Percentiles rank a stretch among this genome's conserved stretches.
phyloP scores from a whole-genome alignment of 1,140 invertebrate species.

The Chelonus insularis region DNA sequence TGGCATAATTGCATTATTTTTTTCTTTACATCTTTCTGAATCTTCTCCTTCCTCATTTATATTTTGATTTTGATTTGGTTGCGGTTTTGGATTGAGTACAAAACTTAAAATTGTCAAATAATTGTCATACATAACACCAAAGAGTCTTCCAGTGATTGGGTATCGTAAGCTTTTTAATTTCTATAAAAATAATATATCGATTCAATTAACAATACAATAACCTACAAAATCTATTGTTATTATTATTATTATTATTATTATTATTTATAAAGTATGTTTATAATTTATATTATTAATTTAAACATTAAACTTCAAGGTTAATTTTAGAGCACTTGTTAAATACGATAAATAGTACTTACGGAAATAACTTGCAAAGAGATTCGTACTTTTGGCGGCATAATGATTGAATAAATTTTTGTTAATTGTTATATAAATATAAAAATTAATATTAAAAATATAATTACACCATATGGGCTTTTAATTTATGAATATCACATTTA shows the following conservation, averaged over 20 bases:
- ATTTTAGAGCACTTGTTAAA: too few relatives aligned
- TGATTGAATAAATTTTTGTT: conserved; percentile 1
- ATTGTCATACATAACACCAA: conserved; percentile 73
- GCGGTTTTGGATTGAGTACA: conserved; percentile 49
- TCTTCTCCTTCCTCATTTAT: not conserved
- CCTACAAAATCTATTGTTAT: too few relatives aligned
- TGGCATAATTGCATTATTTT: conserved; percentile 59
- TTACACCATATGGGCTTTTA: too few relatives aligned
- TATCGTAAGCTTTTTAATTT: conserved; percentile 62
- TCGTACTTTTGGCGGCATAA: conserved; percentile 44
- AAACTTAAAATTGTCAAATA: conserved; percentile 70
- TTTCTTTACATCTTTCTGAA: conserved; percentile 61
- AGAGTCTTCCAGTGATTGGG: conserved; percentile 69
- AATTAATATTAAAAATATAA: too few relatives aligned
- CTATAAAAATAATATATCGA: conserved; percentile 51
- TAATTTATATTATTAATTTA: too few relatives aligned
- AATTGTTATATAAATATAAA: conserved; percentile 1
- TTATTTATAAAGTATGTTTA: too few relatives aligned
- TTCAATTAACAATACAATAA: not conserved
- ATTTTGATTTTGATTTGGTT: not conserved
- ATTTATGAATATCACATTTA: too few relatives aligned
- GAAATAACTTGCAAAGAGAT: conserved; percentile 47
- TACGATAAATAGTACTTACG: too few relatives aligned
- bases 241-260: too few relatives aligned
- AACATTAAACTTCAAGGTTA: too few relatives aligned